Evolutionary conservation across 2,797 vertebrate genomes (phyloP).

Genomic region (Alfaro cultratus): DNA sequence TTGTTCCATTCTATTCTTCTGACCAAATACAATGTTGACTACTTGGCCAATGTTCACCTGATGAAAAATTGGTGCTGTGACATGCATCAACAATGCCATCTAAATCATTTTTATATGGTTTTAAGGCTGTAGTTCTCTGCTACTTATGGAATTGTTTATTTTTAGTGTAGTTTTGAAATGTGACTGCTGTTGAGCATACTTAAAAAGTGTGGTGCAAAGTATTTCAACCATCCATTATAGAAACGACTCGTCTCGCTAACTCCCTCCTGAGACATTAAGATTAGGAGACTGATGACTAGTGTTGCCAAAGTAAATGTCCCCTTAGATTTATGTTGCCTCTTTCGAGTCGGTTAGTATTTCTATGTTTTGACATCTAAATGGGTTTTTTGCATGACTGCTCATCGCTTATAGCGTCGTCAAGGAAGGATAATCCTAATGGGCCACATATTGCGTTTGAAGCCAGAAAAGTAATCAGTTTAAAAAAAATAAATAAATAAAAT

Average conservation of each 20-base stretch:
- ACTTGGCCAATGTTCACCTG: background rate
- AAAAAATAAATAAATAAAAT: background rate
- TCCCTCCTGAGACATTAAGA: slow-evolving; percentile 45
- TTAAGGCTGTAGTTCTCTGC: background rate
- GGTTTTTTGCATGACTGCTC: slow-evolving; percentile 1
- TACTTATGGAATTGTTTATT: background rate
- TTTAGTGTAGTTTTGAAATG: slow-evolving; percentile 7
- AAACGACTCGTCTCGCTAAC: slow-evolving; percentile 16
- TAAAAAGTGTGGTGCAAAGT: slow-evolving; percentile 10
- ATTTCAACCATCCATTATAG: slow-evolving; percentile 8
- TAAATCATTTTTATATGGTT: background rate
- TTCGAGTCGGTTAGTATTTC: slow-evolving; percentile 35
- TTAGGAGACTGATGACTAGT: slow-evolving; percentile 44
- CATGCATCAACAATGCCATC: background rate
- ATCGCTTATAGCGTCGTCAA: slow-evolving; percentile 10
- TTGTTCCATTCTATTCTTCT: background rate
- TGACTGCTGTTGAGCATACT: background rate
- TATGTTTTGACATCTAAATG: slow-evolving; percentile 38
- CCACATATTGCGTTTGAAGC: slow-evolving; percentile 7
- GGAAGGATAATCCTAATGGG: background rate
- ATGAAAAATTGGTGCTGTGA: background rate
- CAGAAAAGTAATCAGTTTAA: background rate
- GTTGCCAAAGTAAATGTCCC: slow-evolving; percentile 27
- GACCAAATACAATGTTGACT: background rate
- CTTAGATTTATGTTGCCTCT: slow-evolving; percentile 17